phyloP scores from a whole-genome alignment of 2,888 invertebrate species.

The Drosophila flavopinicola region DNA sequence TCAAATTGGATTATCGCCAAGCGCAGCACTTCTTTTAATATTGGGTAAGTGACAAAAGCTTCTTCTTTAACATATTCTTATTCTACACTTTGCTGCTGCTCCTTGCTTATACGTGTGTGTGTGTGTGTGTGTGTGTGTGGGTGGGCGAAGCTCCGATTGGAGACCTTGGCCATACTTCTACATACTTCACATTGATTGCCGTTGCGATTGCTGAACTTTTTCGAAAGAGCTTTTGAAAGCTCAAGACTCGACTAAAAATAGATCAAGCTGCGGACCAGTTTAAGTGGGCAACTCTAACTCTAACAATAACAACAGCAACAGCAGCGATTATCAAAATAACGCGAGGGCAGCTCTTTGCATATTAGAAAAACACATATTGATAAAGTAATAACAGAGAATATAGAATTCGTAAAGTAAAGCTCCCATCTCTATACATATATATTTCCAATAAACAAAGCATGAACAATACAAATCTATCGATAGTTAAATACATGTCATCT shows the following conservation, averaged over 20 bases:
- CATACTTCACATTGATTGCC: constrained; percentile 47
- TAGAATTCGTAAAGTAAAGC: too few species aligned
- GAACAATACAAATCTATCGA: too few species aligned
- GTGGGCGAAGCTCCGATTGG: constrained; percentile 17
- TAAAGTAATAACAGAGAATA: too few species aligned
- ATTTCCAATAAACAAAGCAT: neutral
- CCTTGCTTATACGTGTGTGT: constrained; percentile 1
- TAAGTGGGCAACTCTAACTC: constrained; percentile 48
- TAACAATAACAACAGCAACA: constrained; percentile 33
- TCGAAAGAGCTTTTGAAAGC: constrained; percentile 45
- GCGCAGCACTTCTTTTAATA: constrained; percentile 34
- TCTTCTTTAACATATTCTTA: constrained; percentile 10
- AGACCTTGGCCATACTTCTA: constrained; percentile 46
- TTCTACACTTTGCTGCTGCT: constrained; percentile 2
- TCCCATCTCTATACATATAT: too few species aligned
- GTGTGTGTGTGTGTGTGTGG: constrained; percentile 25
- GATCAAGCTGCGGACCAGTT: constrained; percentile 70
- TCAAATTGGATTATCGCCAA: constrained; percentile 76
- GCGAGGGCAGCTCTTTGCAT: constrained; percentile 25
- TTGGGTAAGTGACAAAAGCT: constrained; percentile 47
- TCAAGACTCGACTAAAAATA: constrained; percentile 63
- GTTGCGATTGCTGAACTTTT: constrained; percentile 33
- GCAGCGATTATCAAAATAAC: constrained; percentile 36
- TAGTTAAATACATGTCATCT: neutral
- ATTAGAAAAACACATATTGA: neutral